Evolutionary conservation across 92 coral and sea anemone genomes (phyloP).

Genomic region (Virgularia gustaviana): DNA sequence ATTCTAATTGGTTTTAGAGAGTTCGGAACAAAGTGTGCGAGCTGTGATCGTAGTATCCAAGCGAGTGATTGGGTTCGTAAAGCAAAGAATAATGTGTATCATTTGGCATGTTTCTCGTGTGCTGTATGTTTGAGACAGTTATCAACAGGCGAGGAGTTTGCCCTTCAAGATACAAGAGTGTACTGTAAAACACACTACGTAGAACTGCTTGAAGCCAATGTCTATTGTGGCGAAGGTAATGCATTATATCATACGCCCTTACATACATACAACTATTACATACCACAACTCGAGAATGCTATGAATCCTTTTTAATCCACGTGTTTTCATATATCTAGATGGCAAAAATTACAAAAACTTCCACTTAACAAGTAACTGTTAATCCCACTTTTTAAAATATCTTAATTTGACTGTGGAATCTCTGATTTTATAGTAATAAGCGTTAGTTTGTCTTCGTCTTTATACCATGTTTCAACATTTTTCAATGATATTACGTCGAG

Average conservation of each 20-base stretch:
- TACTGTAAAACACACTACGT: constrained; percentile 89
- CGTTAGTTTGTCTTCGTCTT: too few species aligned
- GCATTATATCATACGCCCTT: neutral
- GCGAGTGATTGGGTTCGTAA: constrained; percentile 98
- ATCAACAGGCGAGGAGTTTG: constrained; percentile 97
- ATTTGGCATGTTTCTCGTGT: constrained; percentile 96
- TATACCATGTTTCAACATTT: too few species aligned
- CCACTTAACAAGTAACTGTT: too few species aligned
- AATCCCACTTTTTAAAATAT: too few species aligned
- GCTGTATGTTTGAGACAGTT: constrained; percentile 88
- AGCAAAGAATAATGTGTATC: constrained; percentile 90
- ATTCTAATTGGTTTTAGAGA: constrained; percentile 63
- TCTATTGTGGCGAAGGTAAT: constrained; percentile 1
- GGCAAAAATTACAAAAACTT: too few species aligned
- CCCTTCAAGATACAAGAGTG: constrained; percentile 84
- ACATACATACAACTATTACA: too few species aligned
- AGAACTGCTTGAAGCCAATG: constrained; percentile 67
- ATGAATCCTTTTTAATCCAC: neutral
- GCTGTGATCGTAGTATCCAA: constrained; percentile 91
- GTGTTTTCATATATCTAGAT: too few species aligned
- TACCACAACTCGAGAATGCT: neutral
- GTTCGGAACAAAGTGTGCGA: constrained; percentile 91
- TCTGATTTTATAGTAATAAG: too few species aligned
- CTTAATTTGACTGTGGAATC: too few species aligned
- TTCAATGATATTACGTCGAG: too few species aligned